Base-by-base conservation (phyloP, 2,113 vertebrate species). In the Neogale vison region DNA sequence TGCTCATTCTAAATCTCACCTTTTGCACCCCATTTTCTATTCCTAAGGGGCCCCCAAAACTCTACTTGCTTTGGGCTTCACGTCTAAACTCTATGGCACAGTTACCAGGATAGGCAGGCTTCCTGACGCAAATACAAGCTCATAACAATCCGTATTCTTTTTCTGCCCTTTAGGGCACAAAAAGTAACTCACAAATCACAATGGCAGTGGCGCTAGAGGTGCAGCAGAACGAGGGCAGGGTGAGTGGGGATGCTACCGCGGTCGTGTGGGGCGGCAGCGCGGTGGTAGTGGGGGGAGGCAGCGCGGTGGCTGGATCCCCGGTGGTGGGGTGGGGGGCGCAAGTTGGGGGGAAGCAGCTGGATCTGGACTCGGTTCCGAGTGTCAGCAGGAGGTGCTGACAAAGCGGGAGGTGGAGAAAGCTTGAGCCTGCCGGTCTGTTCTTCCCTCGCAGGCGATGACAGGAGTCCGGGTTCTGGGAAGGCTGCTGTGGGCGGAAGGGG, bases 141-240 rank as follows among this genome's bases (percentile, higher is more conserved):
- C 88, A 7, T 10, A 50, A 50, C 65, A 26, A 57, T n/a, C 39
- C 24, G 0, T 39, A 17, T 26, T 57, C 47, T 79, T 82, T 52
- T 77, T 57, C 88, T 6, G 34, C 7, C 17, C 36, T 23, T 47
- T 57, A 59, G 69, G 42, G 63, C 52, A 36, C 80, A 63, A 52
- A 50, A 29, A 2, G 5, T 18, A 31, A 61, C 11, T 63, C 26
- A 23, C 67, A 45, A 45, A 23, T 17, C 57, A 12, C 14, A 3
- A 23, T 0, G n/a, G 39, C 92, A 31, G 86, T 42, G 26, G 94
- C 14, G 31, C 59, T 61, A 26, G 24, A 24, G 24, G 24, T 26
- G 59, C 24, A 4, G 31, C 34, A 11, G 67, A 52, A n/a, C 7
- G 1, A 4, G 31, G 1, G 5, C 4, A 3, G 31, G 1, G 5